phyloP scores from a whole-genome alignment of 2,888 invertebrate genomes.

The Syritta pipiens region DNA sequence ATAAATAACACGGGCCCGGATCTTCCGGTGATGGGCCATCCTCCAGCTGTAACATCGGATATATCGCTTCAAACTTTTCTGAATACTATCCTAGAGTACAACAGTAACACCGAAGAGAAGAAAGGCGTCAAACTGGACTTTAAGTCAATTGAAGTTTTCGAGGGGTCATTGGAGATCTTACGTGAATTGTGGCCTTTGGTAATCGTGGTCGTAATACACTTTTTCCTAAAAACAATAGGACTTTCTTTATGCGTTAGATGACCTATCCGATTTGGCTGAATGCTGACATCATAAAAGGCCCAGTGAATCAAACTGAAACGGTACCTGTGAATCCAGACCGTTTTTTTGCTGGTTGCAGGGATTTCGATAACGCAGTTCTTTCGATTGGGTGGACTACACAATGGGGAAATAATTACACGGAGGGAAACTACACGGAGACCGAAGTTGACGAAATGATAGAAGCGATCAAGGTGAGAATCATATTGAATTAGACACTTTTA shows the following conservation, averaged over 20 bases:
- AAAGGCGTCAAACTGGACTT: slow-evolving; percentile 95
- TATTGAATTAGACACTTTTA: not conserved
- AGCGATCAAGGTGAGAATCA: slow-evolving; percentile 79
- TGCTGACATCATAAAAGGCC: slow-evolving; percentile 89
- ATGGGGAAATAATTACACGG: slow-evolving; percentile 80
- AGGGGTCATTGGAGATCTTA: slow-evolving; percentile 81
- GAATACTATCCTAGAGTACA: slow-evolving; percentile 81
- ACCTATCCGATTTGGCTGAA: slow-evolving; percentile 91
- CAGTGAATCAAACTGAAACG: slow-evolving; percentile 82
- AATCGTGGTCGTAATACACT: slow-evolving; percentile 52
- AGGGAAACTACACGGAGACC: slow-evolving; percentile 82
- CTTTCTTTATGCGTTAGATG: slow-evolving; percentile 79
- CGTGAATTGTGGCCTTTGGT: slow-evolving; percentile 78
- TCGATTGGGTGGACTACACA: slow-evolving; percentile 93
- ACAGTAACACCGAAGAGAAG: slow-evolving; percentile 77
- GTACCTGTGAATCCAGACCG: slow-evolving; percentile 82
- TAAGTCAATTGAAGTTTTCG: slow-evolving; percentile 88
- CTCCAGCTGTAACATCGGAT: slow-evolving; percentile 86
- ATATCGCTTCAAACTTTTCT: slow-evolving; percentile 88
- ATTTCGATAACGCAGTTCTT: slow-evolving; percentile 84
- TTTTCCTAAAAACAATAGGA: not conserved
- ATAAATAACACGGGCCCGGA: slow-evolving; percentile 79
- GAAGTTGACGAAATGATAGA: slow-evolving; percentile 86
- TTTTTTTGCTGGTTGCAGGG: slow-evolving; percentile 83
- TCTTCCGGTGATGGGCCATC: slow-evolving; percentile 92